Evolutionary conservation across 2,888 invertebrate genomes (phyloP).

Genomic region (Epinotia brunnichana): DNA sequence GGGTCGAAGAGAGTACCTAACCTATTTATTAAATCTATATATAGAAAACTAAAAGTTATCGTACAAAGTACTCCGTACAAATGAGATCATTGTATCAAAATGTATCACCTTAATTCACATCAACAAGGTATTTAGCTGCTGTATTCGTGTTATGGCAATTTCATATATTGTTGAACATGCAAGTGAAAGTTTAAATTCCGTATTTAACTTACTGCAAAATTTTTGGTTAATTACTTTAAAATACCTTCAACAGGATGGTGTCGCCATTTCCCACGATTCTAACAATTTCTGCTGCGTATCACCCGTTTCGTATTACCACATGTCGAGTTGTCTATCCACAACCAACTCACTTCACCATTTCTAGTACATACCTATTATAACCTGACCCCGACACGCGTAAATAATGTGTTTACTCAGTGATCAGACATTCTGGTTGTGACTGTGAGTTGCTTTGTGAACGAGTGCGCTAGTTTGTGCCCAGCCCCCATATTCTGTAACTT

Average conservation of each 20-base stretch:
- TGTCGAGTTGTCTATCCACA: neutral
- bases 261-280: slow-evolving; percentile 15
- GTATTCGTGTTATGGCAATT: no score
- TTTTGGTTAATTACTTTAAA: neutral
- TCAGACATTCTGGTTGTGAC: neutral
- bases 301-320: slow-evolving; percentile 14
- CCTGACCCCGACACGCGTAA: no score
- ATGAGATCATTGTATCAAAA: neutral
- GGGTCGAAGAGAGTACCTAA: no score
- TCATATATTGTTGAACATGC: neutral
- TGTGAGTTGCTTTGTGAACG: neutral
- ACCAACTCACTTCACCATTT: neutral
- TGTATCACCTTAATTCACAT: neutral
- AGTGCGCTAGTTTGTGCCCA: neutral
- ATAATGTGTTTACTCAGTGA: neutral
- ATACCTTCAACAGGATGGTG: neutral
- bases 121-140: neutral
- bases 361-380: neutral
- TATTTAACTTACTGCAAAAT: neutral
- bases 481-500: no score
- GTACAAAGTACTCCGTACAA: no score
- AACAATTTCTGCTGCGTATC: slow-evolving; percentile 11
- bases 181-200: slow-evolving; percentile 4
- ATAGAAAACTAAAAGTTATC: no score
- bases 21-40: neutral